Percentiles rank a stretch among this genome's conserved stretches.
These are phyloP conservation scores for Cheilosia soror DNA, from an alignment of 2,888 invertebrate species.

Conservation along the genomic window DNA sequence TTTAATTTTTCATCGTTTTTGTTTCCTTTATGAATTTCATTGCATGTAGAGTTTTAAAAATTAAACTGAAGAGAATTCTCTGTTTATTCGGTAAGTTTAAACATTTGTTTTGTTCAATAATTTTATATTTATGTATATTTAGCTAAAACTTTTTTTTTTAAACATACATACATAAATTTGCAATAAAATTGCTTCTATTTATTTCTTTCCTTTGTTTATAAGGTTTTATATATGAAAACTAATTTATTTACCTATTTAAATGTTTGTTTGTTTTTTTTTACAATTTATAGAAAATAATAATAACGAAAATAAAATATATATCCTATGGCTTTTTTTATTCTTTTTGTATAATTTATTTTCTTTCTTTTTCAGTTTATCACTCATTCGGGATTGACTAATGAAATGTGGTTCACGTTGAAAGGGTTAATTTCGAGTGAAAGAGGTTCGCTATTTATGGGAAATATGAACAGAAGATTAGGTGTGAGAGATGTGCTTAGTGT, in stretches of 20 bases:
- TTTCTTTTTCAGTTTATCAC: constrained; percentile 47
- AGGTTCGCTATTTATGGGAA: constrained; percentile 9
- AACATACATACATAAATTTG: constrained; percentile 55
- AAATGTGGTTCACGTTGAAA: constrained; percentile 36
- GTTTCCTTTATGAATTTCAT: constrained; percentile 51
- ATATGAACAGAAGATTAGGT: constrained; percentile 9
- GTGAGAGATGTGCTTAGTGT: not conserved
- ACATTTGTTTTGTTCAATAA: constrained; percentile 29
- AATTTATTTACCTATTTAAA: constrained; percentile 67
- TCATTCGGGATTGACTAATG: constrained; percentile 65
- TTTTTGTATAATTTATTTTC: constrained; percentile 18
- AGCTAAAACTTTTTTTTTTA: constrained; percentile 60
- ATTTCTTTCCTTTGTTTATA: constrained; percentile 12
- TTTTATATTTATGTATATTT: constrained; percentile 67
- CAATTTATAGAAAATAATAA: constrained; percentile 37
- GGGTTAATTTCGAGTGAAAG: constrained; percentile 18
- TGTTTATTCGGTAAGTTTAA: constrained; percentile 22
- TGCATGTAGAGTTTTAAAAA: constrained; percentile 49
- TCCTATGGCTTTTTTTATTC: constrained; percentile 58
- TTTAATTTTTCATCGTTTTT: constrained; percentile 55
- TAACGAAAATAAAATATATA: constrained; percentile 28
- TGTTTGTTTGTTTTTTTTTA: constrained; percentile 32
- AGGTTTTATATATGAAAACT: constrained; percentile 41
- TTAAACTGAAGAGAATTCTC: constrained; percentile 24
- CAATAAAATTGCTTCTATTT: constrained; percentile 57